A percentile compares a stretch with the other conserved stretches of the same genome.
phyloP scores from a whole-genome alignment of 2,113 vertebrate species.

The Notothenia rossii region DNA sequence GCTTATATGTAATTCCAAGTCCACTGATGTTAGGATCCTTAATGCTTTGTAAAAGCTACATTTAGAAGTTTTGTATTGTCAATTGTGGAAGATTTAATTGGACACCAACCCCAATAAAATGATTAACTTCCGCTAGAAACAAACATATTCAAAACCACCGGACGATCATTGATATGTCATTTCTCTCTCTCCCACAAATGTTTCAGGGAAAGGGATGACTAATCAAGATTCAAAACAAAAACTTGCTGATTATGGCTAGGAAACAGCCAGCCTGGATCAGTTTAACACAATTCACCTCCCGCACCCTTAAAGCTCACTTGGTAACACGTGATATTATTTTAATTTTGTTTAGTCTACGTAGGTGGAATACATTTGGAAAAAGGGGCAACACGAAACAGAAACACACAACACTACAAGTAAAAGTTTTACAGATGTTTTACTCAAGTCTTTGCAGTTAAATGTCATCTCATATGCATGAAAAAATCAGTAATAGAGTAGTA shows the following conservation, averaged over 20 bases:
- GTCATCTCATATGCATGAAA: background rate
- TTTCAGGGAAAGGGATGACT: background rate
- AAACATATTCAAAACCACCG: background rate
- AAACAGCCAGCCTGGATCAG: too few species aligned
- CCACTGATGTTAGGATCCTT: background rate
- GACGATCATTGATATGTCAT: background rate
- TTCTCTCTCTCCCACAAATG: background rate
- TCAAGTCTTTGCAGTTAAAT: background rate
- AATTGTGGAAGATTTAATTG: too few species aligned
- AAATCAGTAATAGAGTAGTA: background rate
- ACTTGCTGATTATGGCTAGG: too few species aligned
- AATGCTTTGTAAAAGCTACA: background rate
- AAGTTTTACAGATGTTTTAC: slow-evolving; percentile 8
- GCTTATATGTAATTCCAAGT: too few species aligned
- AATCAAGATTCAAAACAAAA: too few species aligned
- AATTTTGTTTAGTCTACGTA: background rate
- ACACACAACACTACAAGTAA: background rate
- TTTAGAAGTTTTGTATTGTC: background rate
- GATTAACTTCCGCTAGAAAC: background rate
- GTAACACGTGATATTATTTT: background rate
- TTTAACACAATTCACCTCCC: too few species aligned
- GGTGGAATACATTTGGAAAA: background rate
- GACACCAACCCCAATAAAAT: background rate
- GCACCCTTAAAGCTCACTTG: background rate
- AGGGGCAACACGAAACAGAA: background rate